phyloP scores from a whole-genome alignment of 2,888 invertebrate genomes.

The Venusia cambrica region DNA sequence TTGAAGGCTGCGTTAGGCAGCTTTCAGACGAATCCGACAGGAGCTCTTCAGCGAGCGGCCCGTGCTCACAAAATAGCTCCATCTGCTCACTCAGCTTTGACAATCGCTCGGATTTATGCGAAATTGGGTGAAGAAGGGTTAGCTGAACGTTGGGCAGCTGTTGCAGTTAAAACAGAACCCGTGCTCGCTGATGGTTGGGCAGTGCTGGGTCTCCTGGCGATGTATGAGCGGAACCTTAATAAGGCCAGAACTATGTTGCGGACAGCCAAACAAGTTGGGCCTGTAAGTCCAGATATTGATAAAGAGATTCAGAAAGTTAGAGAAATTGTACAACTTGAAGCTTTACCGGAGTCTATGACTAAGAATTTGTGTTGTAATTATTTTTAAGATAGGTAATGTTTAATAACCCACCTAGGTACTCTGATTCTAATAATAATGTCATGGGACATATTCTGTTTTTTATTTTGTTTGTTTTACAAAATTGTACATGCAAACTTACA shows the following conservation, averaged over 20 bases:
- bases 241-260: slow-evolving; percentile 60
- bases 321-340: slow-evolving; percentile 45
- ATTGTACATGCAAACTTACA: too few relatives aligned
- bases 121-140: slow-evolving; percentile 45
- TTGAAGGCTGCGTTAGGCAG: slow-evolving; percentile 52
- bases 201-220: slow-evolving; percentile 56
- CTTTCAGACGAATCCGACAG: slow-evolving; percentile 41
- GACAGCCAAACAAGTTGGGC: slow-evolving; percentile 61
- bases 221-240: slow-evolving; percentile 49
- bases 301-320: slow-evolving; percentile 48
- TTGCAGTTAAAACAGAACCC: slow-evolving; percentile 62
- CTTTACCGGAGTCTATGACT: slow-evolving; percentile 50
- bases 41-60: slow-evolving; percentile 63
- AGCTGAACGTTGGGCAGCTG: slow-evolving; percentile 65
- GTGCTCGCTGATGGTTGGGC: slow-evolving; percentile 69
- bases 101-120: slow-evolving; percentile 55
- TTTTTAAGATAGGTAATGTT: slow-evolving; percentile 27
- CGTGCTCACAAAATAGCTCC: slow-evolving; percentile 60
- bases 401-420: not conserved
- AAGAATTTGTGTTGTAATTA: slow-evolving; percentile 62
- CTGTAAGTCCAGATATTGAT: slow-evolving; percentile 52
- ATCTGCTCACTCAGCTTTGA: slow-evolving; percentile 56
- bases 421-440: too few relatives aligned
- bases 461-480: too few relatives aligned
- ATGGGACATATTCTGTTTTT: too few relatives aligned